These are phyloP conservation scores for Lasioglossum baleicum DNA, from an alignment of 1,140 invertebrate genomes.

Conservation along the genomic window DNA sequence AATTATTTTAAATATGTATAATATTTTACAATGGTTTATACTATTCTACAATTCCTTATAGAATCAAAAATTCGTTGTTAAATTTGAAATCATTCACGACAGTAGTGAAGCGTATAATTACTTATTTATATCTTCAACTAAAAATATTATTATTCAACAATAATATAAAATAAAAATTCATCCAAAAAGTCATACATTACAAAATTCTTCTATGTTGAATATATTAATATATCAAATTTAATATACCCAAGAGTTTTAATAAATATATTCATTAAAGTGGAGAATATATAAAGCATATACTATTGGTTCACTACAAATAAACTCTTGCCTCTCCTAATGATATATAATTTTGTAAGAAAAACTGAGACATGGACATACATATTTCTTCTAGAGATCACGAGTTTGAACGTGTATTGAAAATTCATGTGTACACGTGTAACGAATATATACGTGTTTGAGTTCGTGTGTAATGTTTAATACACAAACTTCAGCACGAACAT, in stretches of 20 bases:
- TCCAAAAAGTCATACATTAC: background rate
- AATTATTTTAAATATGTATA: background rate
- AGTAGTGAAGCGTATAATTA: background rate
- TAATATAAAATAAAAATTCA: background rate
- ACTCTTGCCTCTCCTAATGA: background rate
- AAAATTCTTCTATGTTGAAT: background rate
- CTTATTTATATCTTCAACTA: background rate
- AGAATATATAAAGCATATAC: background rate
- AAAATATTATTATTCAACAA: background rate
- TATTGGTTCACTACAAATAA: background rate
- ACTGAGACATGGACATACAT: background rate
- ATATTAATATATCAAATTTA: background rate
- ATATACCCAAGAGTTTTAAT: background rate
- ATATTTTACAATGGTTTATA: background rate
- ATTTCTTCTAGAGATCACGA: no score
- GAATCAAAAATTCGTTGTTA: constrained; percentile 10
- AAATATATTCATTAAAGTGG: background rate
- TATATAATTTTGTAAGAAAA: background rate
- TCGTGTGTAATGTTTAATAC: no score
- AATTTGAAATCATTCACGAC: background rate
- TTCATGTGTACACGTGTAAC: no score
- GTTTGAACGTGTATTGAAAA: no score
- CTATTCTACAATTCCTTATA: background rate
- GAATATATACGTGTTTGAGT: no score
- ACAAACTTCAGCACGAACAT: no score